Conservation (phyloP, 2,797 vertebrate genomes). For the Smutsia temminckii region DNA sequence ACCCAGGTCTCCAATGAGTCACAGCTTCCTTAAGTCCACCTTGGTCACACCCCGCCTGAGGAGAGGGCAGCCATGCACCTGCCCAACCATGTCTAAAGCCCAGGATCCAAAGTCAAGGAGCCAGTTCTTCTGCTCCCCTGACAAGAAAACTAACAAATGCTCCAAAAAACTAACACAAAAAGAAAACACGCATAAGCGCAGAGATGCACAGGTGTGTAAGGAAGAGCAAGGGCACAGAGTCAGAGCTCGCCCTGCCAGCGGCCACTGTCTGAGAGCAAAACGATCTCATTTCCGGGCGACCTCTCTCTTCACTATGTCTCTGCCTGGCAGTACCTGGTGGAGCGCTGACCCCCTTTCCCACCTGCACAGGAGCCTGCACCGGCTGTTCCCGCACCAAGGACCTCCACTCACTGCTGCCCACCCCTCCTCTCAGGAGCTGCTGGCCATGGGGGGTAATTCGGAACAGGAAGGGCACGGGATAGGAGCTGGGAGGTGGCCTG, state of each 20-base stretch:
- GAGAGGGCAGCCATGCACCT: fast-evolving
- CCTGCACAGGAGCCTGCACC: not conserved
- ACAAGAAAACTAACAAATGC: not conserved
- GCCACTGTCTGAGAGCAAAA: fast-evolving
- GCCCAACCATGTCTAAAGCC: fast-evolving
- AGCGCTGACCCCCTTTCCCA: too few relatives aligned
- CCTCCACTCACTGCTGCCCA: fast-evolving
- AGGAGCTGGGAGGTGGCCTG: not conserved
- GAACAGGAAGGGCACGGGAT: not conserved
- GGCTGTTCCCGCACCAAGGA: fast-evolving
- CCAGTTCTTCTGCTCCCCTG: not conserved
- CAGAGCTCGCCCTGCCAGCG: fast-evolving
- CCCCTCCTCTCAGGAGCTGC: not conserved
- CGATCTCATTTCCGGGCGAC: fast-evolving
- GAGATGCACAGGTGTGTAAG: fast-evolving
- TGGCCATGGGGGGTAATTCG: fast-evolving
- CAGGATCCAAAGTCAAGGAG: not conserved
- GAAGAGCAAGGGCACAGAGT: fast-evolving
- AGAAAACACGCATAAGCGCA: fast-evolving
- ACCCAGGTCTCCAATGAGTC: not conserved
- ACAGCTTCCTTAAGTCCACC: not conserved
- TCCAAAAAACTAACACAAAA: not conserved
- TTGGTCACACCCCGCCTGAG: not conserved
- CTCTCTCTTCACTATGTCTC: fast-evolving
- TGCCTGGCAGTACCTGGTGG: not conserved